Evolutionary conservation across 1,140 invertebrate species (phyloP), one percentile per base, ranked within the genome.

Genomic region (Mizuhopecten yessoensis): DNA sequence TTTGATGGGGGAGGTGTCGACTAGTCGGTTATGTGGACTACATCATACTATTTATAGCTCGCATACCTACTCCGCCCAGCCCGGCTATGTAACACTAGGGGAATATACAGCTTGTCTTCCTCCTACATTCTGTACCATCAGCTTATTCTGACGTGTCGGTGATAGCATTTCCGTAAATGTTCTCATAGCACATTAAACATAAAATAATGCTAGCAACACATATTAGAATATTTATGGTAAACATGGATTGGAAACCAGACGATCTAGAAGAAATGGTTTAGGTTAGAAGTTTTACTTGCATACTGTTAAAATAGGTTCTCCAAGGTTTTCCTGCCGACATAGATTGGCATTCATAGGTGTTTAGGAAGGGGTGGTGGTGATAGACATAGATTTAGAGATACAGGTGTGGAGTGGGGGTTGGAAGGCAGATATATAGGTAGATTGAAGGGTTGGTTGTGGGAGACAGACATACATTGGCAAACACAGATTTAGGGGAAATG

Each of bases 21-120:
- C 42, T 45, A 0, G 5, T 5, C 13, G 13, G 45, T 49, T 49
- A 49, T 49, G 20, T 10, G 45, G 45, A 49, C 11, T 75, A 29
- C 57, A 75, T 29, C 57, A 75, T 5, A n/a, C 57, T 75, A 75
- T 75, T 75, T 75, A 75, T 75, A 75, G 57, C 11, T 23, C 10
- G 45, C 57, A 75, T 75, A 75, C n/a, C 20, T 75, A 75, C 57
- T 75, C 57, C n/a, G 57, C 57, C 57, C 57, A 75, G 57, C 57
- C 17, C 57, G 29, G 57, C 57, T n/a, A 75, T 75, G 57, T 75
- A 75, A 75, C 57, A 75, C 57, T 39, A 13, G 13, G 36, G 13
- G 36, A 13, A 39, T 39, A 39, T 39, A 39, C n/a, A n/a, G n/a
- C n/a, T 49, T 49, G 57, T 75, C 57, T 75, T 75, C 57, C 57